Evolutionary conservation across 2,113 vertebrate genomes (phyloP), one percentile per base, ranked within the genome.

Genomic region (Numida meleagris): DNA sequence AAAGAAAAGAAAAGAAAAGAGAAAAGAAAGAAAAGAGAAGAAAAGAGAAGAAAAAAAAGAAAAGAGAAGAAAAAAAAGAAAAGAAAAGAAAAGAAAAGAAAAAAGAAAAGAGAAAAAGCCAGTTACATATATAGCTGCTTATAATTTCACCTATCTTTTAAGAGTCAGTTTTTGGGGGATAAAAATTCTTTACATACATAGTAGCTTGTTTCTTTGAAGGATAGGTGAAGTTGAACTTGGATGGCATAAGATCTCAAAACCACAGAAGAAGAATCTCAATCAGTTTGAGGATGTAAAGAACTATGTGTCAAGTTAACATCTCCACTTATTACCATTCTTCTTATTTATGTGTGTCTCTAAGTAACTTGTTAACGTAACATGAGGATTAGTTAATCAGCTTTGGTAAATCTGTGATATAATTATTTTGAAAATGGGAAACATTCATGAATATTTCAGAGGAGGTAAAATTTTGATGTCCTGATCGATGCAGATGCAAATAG

Each of bases 141-240:
- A 70, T 94, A 55, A 42, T 70, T 89, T 92, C 7, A 45, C 3
- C 5, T 81, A 12, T 1, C 15, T 12, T 0, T 73, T 68, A 36
- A 66, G 70, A 43, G 1, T 16, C 43, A 45, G 0, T 21, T 18
- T 58, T 50, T 55, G 7, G 20, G 9, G 12, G 67, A 15, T 8
- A 62, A 20, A 46, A 71, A 63, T 16, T 0, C 0, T 67, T 82
- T 85, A 25, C 55, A 19, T 34, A 25, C 4, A 4, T 3, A 0
- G 2, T 51, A 34, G 3, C 3, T 45, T 38, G 12, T 29, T 85
- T 16, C n/a, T 51, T 61, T 82, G 19, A 79, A 76, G 33, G 2
- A 24, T 10, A 43, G 3, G 5, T 59, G 16, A 68, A 43, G 68
- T 91, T 76, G 50, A 67, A 72, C 5, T 63, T 40, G 23, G 59